Conservation (phyloP, 2,888 invertebrate genomes). For the Tachina grossa region DNA sequence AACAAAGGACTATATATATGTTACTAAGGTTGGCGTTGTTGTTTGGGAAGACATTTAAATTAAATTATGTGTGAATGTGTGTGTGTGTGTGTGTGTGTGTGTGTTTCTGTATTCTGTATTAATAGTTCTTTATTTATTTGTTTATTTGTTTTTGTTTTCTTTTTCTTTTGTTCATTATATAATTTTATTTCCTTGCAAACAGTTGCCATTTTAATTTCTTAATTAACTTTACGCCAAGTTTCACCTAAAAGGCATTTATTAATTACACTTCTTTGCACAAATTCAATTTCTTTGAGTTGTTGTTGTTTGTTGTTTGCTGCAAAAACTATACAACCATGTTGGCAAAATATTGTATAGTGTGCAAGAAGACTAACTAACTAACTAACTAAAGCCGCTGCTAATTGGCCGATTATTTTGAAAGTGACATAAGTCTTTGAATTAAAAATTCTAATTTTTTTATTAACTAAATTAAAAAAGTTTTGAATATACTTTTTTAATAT, state of each 20-base stretch:
- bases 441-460: too few relatives aligned
- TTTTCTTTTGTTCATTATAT: constrained; percentile 11
- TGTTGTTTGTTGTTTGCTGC: not conserved
- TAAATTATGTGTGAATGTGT: not conserved
- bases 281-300: constrained; percentile 59
- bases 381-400: not conserved
- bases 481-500: too few relatives aligned
- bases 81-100: not conserved
- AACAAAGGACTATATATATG: too few relatives aligned
- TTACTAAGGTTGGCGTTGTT: too few relatives aligned
- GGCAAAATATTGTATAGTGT: not conserved
- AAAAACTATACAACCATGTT: not conserved
- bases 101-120: not conserved
- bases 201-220: constrained; percentile 69
- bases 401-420: too few relatives aligned
- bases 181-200: constrained; percentile 51
- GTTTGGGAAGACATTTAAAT: too few relatives aligned
- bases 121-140: not conserved
- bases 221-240: constrained; percentile 69
- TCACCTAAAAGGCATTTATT: constrained; percentile 68
- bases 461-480: too few relatives aligned
- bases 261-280: constrained; percentile 65
- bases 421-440: too few relatives aligned
- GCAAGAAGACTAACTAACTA: not conserved
- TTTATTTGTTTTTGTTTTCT: not conserved